A percentile compares a stretch with the other conserved stretches of the same genome.
phyloP scores from a whole-genome alignment of 2,797 vertebrate genomes.

The Sparidentex hasta region DNA sequence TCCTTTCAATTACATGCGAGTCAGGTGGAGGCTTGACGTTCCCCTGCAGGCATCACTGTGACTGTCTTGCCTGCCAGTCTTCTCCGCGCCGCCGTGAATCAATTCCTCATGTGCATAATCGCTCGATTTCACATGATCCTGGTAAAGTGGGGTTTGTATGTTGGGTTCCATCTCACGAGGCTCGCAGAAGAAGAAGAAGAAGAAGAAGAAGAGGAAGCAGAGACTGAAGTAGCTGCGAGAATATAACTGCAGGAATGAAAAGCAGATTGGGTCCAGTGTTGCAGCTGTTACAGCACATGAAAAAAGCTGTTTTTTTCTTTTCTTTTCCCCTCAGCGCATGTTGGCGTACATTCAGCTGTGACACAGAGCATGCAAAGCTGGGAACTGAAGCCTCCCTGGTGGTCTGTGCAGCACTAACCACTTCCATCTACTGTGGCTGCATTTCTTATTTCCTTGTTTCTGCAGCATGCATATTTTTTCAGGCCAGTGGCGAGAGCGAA shows the following conservation, averaged over 20 bases:
- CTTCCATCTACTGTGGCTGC: conserved; percentile 57
- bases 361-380: not conserved
- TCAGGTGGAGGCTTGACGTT: conserved; percentile 14
- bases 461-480: conserved; percentile 13
- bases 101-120: conserved; percentile 4
- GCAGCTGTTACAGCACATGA: conserved; percentile 12
- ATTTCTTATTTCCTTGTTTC: conserved; percentile 36
- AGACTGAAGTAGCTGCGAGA: not conserved
- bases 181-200: not conserved
- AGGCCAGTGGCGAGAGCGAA: too few relatives aligned
- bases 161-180: not conserved
- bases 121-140: not conserved
- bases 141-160: not conserved
- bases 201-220: not conserved
- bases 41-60: not conserved
- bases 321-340: not conserved
- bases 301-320: not conserved
- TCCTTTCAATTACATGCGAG: conserved; percentile 22
- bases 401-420: conserved; percentile 46
- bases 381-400: conserved; percentile 36
- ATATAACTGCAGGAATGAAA: not conserved
- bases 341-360: conserved; percentile 10
- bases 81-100: conserved; percentile 8
- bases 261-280: conserved; percentile 2
- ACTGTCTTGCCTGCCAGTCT: conserved; percentile 19